These are phyloP conservation scores for Hirundichthys speculiger DNA, from an alignment of 2,113 vertebrate species.

Conservation along the genomic window DNA sequence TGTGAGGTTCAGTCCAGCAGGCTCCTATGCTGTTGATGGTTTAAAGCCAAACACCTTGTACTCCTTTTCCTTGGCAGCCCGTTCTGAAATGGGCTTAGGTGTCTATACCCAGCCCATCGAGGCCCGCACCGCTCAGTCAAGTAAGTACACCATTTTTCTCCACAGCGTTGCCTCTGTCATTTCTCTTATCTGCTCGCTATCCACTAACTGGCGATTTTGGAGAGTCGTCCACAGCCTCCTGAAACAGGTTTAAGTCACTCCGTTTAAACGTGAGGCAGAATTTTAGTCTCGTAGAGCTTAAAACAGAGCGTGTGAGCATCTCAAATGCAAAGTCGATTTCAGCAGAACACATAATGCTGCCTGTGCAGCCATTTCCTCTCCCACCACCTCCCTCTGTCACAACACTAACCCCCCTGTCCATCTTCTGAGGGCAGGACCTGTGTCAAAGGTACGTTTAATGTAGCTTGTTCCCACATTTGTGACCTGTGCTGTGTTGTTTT, in stretches of 20 bases:
- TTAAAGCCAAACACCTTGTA: conserved; percentile 91
- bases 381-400: conserved; percentile 50
- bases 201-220: conserved; percentile 48
- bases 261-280: conserved; percentile 22
- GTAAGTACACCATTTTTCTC: conserved; percentile 82
- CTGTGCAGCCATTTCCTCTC: conserved; percentile 37
- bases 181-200: conserved; percentile 41
- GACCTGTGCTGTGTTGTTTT: conserved; percentile 53
- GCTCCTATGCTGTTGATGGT: conserved; percentile 87
- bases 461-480: conserved; percentile 57
- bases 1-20: conserved; percentile 87
- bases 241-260: conserved; percentile 37
- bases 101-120: conserved; percentile 90
- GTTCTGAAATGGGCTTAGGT: conserved; percentile 90
- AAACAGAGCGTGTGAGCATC: conserved; percentile 38
- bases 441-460: conserved; percentile 77
- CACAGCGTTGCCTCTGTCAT: conserved; percentile 12
- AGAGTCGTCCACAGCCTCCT: conserved; percentile 15
- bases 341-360: conserved; percentile 50
- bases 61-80: conserved; percentile 89
- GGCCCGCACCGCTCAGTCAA: conserved; percentile 92
- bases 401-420: conserved; percentile 70
- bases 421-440: conserved; percentile 59
- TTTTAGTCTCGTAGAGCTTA: conserved; percentile 33
- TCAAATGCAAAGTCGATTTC: conserved; percentile 61